Conservation (phyloP, 2,888 invertebrate genomes). For the Syritta pipiens region DNA sequence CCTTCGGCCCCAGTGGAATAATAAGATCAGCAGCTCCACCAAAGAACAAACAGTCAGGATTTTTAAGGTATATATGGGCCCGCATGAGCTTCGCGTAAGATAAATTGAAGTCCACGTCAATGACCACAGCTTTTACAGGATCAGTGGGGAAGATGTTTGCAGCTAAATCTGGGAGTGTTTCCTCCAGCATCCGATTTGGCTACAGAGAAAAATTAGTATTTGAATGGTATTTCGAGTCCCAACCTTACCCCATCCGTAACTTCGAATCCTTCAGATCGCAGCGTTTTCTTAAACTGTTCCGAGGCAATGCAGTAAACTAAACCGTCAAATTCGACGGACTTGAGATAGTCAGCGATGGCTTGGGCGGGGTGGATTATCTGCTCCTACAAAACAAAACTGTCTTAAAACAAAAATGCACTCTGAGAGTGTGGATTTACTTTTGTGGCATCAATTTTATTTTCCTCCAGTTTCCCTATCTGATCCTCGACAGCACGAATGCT, state of each 20-base stretch:
- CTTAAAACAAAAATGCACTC: background rate
- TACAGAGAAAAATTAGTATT: background rate
- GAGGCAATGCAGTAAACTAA: conserved; percentile 79
- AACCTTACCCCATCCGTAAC: conserved; percentile 75
- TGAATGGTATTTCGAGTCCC: background rate
- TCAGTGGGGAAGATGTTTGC: conserved; percentile 73
- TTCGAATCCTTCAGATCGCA: conserved; percentile 79
- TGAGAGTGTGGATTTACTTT: too few relatives aligned
- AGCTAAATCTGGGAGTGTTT: conserved; percentile 72
- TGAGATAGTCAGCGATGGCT: conserved; percentile 80
- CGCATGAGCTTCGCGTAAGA: conserved; percentile 79
- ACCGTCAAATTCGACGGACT: conserved; percentile 79
- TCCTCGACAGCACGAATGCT: conserved; percentile 72
- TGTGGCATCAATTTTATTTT: conserved; percentile 72
- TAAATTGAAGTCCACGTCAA: conserved; percentile 80
- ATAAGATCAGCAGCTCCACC: conserved; percentile 78
- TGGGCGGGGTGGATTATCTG: conserved; percentile 79
- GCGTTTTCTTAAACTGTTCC: conserved; percentile 74
- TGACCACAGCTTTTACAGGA: conserved; percentile 80
- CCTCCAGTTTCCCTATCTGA: conserved; percentile 73
- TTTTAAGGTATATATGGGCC: conserved; percentile 78
- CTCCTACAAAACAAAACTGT: conserved; percentile 45
- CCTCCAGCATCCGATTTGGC: conserved; percentile 68
- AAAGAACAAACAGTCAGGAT: conserved; percentile 80
- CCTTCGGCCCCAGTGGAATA: conserved; percentile 74